These are phyloP conservation scores for Lemur catta DNA, from an alignment of 2,797 vertebrate genomes.

Conservation along the genomic window DNA sequence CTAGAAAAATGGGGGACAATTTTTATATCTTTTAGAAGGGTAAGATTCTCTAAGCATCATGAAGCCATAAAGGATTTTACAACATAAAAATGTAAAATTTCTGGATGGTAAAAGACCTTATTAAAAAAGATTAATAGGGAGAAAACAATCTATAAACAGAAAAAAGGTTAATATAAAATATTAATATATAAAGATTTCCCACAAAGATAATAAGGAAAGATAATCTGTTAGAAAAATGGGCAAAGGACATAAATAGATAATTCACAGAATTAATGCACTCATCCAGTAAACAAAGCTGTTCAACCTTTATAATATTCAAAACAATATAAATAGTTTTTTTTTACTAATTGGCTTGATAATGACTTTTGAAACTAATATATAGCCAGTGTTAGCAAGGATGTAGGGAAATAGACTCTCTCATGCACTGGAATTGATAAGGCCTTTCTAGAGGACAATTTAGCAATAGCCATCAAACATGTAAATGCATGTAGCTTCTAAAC, in stretches of 20 bases:
- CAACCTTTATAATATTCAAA: constrained; percentile 14
- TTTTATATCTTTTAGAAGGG: constrained; percentile 35
- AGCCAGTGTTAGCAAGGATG: neutral
- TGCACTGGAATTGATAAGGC: neutral
- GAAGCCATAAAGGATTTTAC: constrained; percentile 38
- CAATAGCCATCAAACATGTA: neutral
- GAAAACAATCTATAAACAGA: constrained; percentile 15
- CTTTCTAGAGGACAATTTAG: neutral
- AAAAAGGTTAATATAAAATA: constrained; percentile 26
- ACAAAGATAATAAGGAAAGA: neutral
- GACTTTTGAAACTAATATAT: neutral
- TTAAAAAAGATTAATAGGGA: neutral
- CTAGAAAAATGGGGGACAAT: neutral
- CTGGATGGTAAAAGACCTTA: neutral
- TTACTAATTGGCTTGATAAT: constrained; percentile 1
- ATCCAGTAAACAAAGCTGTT: neutral
- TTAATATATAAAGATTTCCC: constrained; percentile 13
- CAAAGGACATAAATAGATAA: neutral
- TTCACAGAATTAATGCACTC: constrained; percentile 34
- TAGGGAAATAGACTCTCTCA: neutral
- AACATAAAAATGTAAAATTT: constrained; percentile 50
- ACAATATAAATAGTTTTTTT: neutral
- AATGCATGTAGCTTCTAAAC: neutral
- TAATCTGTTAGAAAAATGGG: constrained; percentile 38
- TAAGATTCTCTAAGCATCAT: constrained; percentile 19